Base-by-base conservation (phyloP, 2,113 vertebrate genomes). In the Myrmecophaga tridactyla region DNA sequence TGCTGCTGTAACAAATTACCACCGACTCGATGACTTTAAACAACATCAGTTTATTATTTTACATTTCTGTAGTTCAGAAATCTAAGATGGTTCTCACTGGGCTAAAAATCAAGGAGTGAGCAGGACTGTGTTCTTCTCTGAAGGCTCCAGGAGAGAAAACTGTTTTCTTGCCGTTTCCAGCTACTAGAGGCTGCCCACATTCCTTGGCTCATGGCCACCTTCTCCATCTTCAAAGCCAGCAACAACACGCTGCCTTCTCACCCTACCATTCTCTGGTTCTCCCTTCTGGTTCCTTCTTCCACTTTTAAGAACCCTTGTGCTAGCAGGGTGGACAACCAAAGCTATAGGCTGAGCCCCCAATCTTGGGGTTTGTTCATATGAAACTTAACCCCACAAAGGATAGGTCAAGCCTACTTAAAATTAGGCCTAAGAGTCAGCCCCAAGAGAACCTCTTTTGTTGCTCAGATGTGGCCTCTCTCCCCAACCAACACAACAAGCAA, bases 1-100 rank as follows among this genome's bases (percentile, higher is more conserved):
- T 60, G 89, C 86, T 69, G 95, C 41, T 48, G 67, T 73, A 36
- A 62, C n/a, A 89, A 94, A 77, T 77, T 21, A 88, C 78, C 81
- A 72, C 48, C 78, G 39, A 41, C 18, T 18, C 5, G 6, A 56
- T 77, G 27, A 43, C 90, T 95, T 73, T 80, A 90, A 96, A 94
- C 67, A 94, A 83, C 73, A 78, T 85, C 58, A 5, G 67, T 41
- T 23, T 65, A 60, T 95, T 90, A 60, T 75, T 48, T 67, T 56
- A 27, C 21, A 43, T 25, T 34, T 78, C 82, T 70, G 7, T 67
- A 70, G 76, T 82, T 90, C 88, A 58, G 27, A 80, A 51, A 13
- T 73, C 93, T 48, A 62, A 56, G 65, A 18, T 51, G 86, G 85
- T 56, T 75, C 84, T 86, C 92, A 31, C n/a, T 3, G 51, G 48